Conservation (phyloP, 2,797 vertebrate species). For the Champsocephalus gunnari region DNA sequence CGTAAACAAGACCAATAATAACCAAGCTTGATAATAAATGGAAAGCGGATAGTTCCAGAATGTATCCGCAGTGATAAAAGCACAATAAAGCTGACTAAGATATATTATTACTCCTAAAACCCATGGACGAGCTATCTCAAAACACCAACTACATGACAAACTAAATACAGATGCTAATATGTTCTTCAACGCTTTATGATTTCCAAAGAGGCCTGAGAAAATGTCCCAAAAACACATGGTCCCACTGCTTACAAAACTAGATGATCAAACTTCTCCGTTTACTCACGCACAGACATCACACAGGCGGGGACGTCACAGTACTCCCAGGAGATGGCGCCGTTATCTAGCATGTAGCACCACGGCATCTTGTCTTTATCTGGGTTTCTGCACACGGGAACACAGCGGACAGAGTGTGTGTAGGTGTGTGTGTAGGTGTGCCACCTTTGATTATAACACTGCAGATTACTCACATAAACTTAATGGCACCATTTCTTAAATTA, state of each 20-base stretch:
- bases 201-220: background rate
- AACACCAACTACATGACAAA: background rate
- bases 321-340: slow-evolving; percentile 91
- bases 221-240: background rate
- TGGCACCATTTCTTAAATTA: background rate
- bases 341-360: slow-evolving; percentile 92
- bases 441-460: slow-evolving; percentile 4
- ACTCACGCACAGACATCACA: slow-evolving; percentile 78
- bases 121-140: background rate
- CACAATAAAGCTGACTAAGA: slow-evolving; percentile 1
- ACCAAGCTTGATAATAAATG: background rate
- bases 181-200: background rate
- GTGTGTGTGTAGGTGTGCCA: slow-evolving; percentile 24
- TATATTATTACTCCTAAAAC: background rate
- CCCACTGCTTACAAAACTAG: too few species aligned
- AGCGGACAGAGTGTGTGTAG: slow-evolving; percentile 25
- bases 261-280: slow-evolving; percentile 1
- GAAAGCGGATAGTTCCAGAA: background rate
- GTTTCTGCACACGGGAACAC: slow-evolving; percentile 85
- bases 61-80: background rate
- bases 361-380: slow-evolving; percentile 91
- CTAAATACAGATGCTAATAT: background rate
- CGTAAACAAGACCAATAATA: slow-evolving; percentile 1
- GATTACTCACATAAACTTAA: slow-evolving; percentile 9
- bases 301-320: slow-evolving; percentile 88